Conservation (phyloP, 2,888 invertebrate species). For the Sthenelais limicola region DNA sequence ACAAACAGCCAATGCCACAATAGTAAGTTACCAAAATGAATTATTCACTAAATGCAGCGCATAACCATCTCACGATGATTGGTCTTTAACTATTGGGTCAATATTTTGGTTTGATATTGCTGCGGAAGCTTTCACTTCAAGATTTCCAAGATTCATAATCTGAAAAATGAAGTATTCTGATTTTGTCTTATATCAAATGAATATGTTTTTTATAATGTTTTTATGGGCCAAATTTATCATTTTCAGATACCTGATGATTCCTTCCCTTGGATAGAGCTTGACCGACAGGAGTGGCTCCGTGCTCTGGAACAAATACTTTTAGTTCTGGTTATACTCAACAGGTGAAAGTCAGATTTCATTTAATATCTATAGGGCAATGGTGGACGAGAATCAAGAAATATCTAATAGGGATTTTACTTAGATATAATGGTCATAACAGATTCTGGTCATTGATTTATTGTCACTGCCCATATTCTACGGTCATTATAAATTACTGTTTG, state of each 20-base stretch:
- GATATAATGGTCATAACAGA: too few species aligned
- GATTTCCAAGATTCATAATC: too few species aligned
- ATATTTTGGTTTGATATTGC: neutral
- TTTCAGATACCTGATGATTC: constrained; percentile 31
- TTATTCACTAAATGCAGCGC: too few species aligned
- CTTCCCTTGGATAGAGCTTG: constrained; percentile 8
- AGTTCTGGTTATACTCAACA: constrained; percentile 45
- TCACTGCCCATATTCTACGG: too few species aligned
- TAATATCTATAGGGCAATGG: neutral
- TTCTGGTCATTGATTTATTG: too few species aligned
- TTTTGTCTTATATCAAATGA: too few species aligned
- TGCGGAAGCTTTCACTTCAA: neutral
- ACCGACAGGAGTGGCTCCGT: constrained; percentile 21
- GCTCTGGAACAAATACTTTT: constrained; percentile 60
- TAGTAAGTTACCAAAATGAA: neutral
- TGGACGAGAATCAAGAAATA: neutral
- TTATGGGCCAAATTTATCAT: neutral
- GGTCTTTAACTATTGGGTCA: too few species aligned
- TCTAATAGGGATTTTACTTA: neutral
- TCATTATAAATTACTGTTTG: too few species aligned
- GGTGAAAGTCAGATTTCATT: constrained; percentile 39
- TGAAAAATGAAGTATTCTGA: too few species aligned
- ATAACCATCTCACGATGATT: too few species aligned
- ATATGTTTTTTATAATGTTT: neutral
- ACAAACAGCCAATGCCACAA: neutral